Conservation (phyloP, 2,113 vertebrate species). For the Corapipo altera region DNA sequence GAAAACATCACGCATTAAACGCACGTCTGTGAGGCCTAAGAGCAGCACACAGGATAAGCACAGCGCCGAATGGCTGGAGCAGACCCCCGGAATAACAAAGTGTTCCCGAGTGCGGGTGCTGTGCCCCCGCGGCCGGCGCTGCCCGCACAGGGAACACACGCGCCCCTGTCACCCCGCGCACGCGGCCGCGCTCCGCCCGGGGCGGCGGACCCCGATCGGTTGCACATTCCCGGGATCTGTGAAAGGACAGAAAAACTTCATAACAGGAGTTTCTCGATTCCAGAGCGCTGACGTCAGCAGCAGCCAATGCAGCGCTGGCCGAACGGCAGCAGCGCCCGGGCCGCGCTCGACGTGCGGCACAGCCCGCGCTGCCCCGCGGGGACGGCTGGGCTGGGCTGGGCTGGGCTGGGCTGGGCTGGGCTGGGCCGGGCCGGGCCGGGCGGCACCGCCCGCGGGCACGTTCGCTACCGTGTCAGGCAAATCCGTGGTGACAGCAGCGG, state of each 20-base stretch:
- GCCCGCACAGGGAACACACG: not conserved
- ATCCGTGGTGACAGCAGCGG: not conserved
- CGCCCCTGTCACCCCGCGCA: not conserved
- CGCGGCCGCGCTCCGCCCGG: not conserved
- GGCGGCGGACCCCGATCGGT: not conserved
- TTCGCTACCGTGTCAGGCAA: not conserved
- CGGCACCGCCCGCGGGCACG: not conserved
- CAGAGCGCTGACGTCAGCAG: conserved; percentile 24
- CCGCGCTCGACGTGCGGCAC: not conserved
- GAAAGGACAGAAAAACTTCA: not conserved
- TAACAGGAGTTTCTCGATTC: not conserved
- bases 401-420: no score
- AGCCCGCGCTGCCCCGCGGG: not conserved
- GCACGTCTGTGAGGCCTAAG: not conserved
- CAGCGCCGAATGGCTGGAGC: not conserved
- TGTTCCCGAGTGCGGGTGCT: not conserved
- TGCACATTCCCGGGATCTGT: not conserved
- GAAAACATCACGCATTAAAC: not conserved
- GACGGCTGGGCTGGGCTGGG: no score
- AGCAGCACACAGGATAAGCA: not conserved
- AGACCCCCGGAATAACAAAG: not conserved
- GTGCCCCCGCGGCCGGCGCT: not conserved
- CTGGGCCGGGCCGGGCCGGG: not conserved
- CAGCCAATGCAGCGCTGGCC: not conserved
- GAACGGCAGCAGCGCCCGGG: not conserved